phyloP scores from a whole-genome alignment of 2,113 vertebrate genomes.

The Eidolon helvum region DNA sequence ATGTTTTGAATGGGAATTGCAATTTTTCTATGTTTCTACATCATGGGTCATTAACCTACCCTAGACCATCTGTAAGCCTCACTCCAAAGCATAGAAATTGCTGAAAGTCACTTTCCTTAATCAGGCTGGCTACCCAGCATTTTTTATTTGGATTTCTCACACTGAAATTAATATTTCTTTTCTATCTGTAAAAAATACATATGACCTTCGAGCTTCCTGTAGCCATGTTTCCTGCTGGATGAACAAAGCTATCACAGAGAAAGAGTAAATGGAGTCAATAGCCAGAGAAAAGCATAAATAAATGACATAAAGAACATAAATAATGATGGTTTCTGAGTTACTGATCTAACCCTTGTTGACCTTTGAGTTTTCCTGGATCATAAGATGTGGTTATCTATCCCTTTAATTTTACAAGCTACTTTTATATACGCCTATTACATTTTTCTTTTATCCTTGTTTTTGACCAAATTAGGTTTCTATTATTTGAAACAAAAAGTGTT shows the following conservation, averaged over 20 bases:
- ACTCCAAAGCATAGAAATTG: not conserved
- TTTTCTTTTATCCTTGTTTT: not conserved
- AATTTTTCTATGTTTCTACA: not conserved
- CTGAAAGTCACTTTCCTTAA: not conserved
- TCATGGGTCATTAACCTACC: not conserved
- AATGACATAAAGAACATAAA: not conserved
- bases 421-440: not conserved
- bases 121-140: not conserved
- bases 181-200: not conserved
- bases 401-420: not conserved
- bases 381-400: not conserved
- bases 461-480: not conserved
- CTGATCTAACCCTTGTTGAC: not conserved
- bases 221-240: not conserved
- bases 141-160: not conserved
- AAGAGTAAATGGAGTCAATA: not conserved
- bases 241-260: not conserved
- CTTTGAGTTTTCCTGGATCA: not conserved
- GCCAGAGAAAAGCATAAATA: not conserved
- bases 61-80: not conserved
- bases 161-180: not conserved
- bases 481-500: not conserved
- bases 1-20: not conserved
- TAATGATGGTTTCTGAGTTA: not conserved
- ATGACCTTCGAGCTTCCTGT: not conserved